Evolutionary conservation across 2,113 vertebrate genomes (phyloP), one percentile per base, ranked within the genome.

Genomic region (Pao palembangensis): DNA sequence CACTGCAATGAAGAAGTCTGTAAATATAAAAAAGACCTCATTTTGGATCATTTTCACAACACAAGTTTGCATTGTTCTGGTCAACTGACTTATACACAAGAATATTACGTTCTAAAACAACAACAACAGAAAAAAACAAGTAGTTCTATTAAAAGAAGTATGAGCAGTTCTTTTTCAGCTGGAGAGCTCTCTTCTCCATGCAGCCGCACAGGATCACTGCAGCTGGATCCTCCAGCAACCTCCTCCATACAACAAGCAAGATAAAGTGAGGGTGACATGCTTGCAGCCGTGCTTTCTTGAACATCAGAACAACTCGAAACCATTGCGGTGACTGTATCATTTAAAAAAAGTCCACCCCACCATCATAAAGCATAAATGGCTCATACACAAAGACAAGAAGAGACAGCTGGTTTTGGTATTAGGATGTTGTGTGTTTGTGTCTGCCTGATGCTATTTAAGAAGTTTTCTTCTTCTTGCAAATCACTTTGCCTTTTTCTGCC

Each of bases 161-260:
- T 71, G 44, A 58, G 65, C 38, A 55, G 67, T 55, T 51, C 6
- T 11, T 18, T 64, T 76, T 64, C 69, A 69, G 65, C 63, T 63
- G 55, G 61, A 66, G 51, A 49, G 18, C 68, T 59, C 20, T 47
- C 11, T 12, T 12, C 34, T 38, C 34, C 11, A 44, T 51, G 43
- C 69, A 62, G 57, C 51, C 21, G 8, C 17, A n/a, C 57, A 62
- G 38, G n/a, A 51, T 55, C 25, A 57, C 51, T 59, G 18, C 52
- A 28, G 25, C 25, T 28, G 25, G 6, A 23, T 66, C 76, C 69
- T 62, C 43, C 3, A 70, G 66, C 63, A 15, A 49, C 31, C 25
- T 73, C 71, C 74, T 75, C 53, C 44, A 75, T 58, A 68, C 15
- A 46, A 23, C 14, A 18, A 19, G 54, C 78, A 75, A 86, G 58